These are phyloP conservation scores for Heliocidaris tuberculata DNA, from an alignment of 35 echinoderm and acorn worm species.

Conservation along the genomic window DNA sequence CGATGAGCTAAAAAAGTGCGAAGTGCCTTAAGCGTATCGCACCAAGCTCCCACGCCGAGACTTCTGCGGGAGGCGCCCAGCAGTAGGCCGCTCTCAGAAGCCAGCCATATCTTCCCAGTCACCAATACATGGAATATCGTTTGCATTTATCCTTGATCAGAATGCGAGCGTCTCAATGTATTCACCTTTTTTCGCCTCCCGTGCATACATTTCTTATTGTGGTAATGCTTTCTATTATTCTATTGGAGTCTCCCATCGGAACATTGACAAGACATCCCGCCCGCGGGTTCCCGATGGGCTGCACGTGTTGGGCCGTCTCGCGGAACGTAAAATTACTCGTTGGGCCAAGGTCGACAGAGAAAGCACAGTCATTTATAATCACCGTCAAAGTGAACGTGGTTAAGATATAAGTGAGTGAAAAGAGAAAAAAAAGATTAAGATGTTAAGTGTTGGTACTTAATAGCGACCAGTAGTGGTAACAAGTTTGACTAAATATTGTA, in stretches of 20 bases:
- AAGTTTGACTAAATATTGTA: neutral
- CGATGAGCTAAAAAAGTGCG: neutral
- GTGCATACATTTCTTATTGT: neutral
- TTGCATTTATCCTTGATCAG: neutral
- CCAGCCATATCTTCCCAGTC: neutral
- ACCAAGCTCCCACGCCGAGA: neutral
- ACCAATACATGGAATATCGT: slow-evolving; percentile 30
- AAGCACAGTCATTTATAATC: slow-evolving; percentile 26
- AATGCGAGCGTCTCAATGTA: neutral
- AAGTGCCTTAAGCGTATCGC: neutral
- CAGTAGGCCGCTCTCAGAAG: neutral
- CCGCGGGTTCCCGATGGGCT: slow-evolving; percentile 28
- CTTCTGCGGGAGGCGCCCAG: slow-evolving; percentile 1
- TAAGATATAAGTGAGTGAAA: slow-evolving; percentile 8
- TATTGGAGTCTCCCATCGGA: neutral
- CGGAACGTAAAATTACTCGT: slow-evolving; percentile 28
- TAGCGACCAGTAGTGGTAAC: neutral
- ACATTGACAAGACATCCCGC: slow-evolving; percentile 26
- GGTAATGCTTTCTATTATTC: neutral
- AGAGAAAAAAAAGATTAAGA: neutral
- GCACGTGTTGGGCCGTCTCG: slow-evolving; percentile 36
- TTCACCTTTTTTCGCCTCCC: neutral
- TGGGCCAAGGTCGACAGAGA: slow-evolving; percentile 11
- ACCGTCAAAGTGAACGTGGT: neutral
- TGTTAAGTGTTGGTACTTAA: neutral